Percentiles rank a stretch among this genome's conserved stretches.
These are phyloP conservation scores for Phocoena phocoena DNA, from an alignment of 2,113 vertebrate species.

Conservation along the genomic window DNA sequence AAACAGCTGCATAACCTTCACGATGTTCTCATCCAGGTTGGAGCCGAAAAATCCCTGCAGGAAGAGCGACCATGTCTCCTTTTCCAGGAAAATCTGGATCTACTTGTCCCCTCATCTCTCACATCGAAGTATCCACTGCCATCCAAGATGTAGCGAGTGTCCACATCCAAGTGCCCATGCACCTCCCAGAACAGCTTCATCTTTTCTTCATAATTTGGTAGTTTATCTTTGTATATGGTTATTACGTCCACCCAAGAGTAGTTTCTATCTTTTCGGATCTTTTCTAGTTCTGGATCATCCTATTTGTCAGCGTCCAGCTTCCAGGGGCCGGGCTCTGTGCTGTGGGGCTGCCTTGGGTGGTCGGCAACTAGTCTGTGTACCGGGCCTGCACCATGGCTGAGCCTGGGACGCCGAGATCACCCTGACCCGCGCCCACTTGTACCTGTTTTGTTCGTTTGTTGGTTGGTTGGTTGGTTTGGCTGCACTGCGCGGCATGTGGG, in stretches of 20 bases:
- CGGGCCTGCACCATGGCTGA: not conserved
- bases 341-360: not conserved
- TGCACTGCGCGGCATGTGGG: not conserved
- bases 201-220: conserved; percentile 92
- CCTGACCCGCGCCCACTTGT: not conserved
- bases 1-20: not conserved
- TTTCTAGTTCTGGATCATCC: conserved; percentile 88
- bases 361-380: not conserved
- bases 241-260: conserved; percentile 94
- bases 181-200: conserved; percentile 56
- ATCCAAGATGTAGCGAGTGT: accelerated
- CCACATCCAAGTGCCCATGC: too few species aligned
- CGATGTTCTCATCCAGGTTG: too few species aligned
- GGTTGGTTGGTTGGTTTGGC: not conserved
- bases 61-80: not conserved
- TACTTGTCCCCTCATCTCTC: not conserved
- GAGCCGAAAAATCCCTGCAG: not conserved
- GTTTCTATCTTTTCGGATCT: conserved; percentile 89
- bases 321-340: not conserved
- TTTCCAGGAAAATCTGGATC: not conserved
- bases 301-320: conserved; percentile 93
- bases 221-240: conserved; percentile 88
- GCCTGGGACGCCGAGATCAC: not conserved
- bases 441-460: not conserved
- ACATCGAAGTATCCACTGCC: not conserved